Evolutionary conservation across 2,797 vertebrate genomes (phyloP), one percentile per base, ranked within the genome.

Genomic region (Paratrypauchen microcephalus): DNA sequence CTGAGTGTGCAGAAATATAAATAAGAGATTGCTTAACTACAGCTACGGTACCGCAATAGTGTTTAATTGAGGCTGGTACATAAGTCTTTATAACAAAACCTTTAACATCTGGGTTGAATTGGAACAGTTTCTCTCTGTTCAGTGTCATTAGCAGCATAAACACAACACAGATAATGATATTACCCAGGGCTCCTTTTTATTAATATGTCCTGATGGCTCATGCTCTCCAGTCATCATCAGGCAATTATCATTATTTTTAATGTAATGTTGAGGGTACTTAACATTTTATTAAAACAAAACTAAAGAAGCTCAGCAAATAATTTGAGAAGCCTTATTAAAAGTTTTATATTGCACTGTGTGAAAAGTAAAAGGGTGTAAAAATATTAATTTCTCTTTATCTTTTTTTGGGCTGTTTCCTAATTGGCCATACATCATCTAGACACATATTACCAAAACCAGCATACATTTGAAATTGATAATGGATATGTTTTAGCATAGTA

Each of bases 111-210:
- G 28, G 63, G 18, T 65, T 30, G 16, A 23, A 64, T 18, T 24
- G 41, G 4, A 65, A 50, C 47, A 50, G 45, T 30, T 11, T 65
- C 6, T 65, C 21, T 26, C n/a, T 11, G 45, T 28, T 24, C 24
- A 30, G 63, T 65, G 15, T 65, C 63, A 50, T 65, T 65, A 65
- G 45, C 45, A 65, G 45, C 63, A 30, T 19, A 50, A 65, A 65
- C 63, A 65, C 45, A 65, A 65, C 63, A 65, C 24, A 65, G 63
- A 50, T 65, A 65, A 65, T 65, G 63, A 50, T 26, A 50, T 65
- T 65, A 65, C 24, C 63, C 45, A 28, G 18, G 63, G 63, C 63
- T 50, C 24, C 4, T 47, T 30, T 50, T 65, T 48, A 65, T 65
- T 65, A 50, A 65, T 28, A 50, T 23, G 50, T 67, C 65, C 36